These are phyloP conservation scores for Aplidium turbinatum DNA, from an alignment of 23 tunicate genomes.

Conservation along the genomic window DNA sequence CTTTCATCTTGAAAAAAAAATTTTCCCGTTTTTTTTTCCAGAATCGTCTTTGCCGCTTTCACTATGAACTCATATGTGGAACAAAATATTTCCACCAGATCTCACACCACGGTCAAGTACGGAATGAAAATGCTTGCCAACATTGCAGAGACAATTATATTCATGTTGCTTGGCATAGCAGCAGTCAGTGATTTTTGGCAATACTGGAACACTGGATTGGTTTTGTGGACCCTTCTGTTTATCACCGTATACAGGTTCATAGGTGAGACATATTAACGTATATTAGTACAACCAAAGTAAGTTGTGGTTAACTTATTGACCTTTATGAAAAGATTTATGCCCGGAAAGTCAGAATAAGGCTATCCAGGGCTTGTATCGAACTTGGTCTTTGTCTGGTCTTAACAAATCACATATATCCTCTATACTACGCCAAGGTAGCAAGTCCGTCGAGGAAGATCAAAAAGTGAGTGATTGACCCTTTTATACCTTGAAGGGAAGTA, in stretches of 20 bases:
- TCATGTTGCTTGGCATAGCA: conserved; percentile 92
- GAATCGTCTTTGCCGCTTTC: conserved; percentile 94
- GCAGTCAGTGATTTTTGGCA: conserved; percentile 98
- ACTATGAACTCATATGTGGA: conserved; percentile 94
- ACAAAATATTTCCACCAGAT: conserved; percentile 91
- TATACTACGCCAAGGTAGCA: no score
- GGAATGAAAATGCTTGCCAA: conserved; percentile 96
- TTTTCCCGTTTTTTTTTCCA: not conserved
- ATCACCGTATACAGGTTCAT: conserved; percentile 72
- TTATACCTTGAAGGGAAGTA: no score
- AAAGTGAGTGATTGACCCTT: no score
- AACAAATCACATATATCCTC: no score
- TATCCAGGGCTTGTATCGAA: no score
- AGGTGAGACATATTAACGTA: no score
- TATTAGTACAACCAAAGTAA: no score
- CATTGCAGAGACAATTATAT: conserved; percentile 90
- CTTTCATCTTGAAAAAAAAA: not conserved
- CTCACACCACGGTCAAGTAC: conserved; percentile 92
- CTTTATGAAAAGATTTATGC: no score
- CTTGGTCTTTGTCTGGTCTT: no score
- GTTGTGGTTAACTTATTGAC: no score
- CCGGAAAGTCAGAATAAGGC: no score
- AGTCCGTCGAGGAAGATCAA: no score
- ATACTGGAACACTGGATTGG: conserved; percentile 94
- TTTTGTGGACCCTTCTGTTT: conserved; percentile 88